phyloP scores from a whole-genome alignment of 2,888 invertebrate genomes.

The Patella caerulea region DNA sequence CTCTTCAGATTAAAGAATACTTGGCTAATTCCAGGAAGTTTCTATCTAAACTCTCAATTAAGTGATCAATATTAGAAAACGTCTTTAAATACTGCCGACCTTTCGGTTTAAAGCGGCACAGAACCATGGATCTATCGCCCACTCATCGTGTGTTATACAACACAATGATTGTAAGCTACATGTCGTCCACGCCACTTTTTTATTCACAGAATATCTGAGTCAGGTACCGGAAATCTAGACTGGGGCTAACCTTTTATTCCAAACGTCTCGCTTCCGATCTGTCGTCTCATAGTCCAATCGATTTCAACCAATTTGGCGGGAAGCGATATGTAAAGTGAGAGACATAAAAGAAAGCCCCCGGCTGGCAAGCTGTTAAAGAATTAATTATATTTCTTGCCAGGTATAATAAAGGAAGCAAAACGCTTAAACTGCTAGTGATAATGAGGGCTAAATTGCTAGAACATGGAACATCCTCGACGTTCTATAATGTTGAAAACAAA shows the following conservation, averaged over 20 bases:
- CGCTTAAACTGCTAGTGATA: background rate
- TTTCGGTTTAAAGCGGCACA: too few species aligned
- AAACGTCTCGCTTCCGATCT: conserved; percentile 2
- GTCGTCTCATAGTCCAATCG: background rate
- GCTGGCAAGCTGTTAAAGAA: background rate
- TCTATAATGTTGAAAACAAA: too few species aligned
- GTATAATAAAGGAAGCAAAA: background rate
- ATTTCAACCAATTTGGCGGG: background rate
- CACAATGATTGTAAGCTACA: too few species aligned
- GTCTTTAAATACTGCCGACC: too few species aligned
- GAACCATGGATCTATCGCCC: too few species aligned
- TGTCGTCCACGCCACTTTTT: too few species aligned
- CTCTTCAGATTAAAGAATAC: conserved; percentile 2
- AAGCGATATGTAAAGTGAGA: background rate
- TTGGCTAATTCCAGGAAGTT: conserved; percentile 5
- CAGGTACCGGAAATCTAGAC: conserved; percentile 2
- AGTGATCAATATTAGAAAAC: background rate
- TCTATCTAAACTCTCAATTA: conserved; percentile 9
- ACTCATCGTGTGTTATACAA: too few species aligned
- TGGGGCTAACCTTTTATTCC: background rate
- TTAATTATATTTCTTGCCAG: conserved; percentile 9
- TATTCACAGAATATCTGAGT: too few species aligned
- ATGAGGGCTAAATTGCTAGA: background rate
- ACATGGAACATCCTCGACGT: background rate
- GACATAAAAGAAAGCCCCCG: background rate